phyloP scores from a whole-genome alignment of 2,888 invertebrate genomes.

The Miltochrista miniata region DNA sequence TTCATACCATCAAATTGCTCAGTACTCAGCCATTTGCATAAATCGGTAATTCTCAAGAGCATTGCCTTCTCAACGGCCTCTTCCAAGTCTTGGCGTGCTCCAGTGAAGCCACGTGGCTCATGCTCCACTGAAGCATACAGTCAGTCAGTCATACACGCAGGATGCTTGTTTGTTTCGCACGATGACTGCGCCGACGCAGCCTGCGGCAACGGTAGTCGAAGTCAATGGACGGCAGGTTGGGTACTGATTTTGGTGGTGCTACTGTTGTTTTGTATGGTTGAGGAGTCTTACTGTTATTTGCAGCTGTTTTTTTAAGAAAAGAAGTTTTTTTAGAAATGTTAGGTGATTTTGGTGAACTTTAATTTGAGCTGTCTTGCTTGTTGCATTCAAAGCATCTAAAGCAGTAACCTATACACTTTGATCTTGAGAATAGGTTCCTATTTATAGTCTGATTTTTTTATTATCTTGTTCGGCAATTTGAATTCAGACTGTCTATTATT shows the following conservation, averaged over 20 bases:
- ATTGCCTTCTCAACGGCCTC: constrained; percentile 7
- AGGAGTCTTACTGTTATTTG: not conserved
- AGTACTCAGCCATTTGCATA: too few species aligned
- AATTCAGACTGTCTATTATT: too few species aligned
- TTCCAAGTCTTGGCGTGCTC: constrained; percentile 18
- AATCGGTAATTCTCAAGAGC: not conserved
- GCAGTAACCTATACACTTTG: too few species aligned
- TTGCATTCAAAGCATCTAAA: too few species aligned
- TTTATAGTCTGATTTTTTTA: too few species aligned
- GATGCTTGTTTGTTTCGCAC: constrained; percentile 46
- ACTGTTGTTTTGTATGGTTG: not conserved
- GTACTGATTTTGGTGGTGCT: constrained; percentile 3
- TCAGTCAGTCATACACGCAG: constrained; percentile 37
- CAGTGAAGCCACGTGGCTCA: constrained; percentile 50
- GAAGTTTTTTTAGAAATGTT: not conserved
- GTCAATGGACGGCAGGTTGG: constrained; percentile 26
- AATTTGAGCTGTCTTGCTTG: too few species aligned
- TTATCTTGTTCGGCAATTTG: too few species aligned
- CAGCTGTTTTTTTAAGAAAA: not conserved
- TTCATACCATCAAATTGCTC: too few species aligned
- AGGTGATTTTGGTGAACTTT: too few species aligned
- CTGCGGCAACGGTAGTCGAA: constrained; percentile 26
- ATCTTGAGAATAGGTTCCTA: too few species aligned
- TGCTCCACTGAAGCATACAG: constrained; percentile 57
- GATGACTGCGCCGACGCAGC: constrained; percentile 40